Evolutionary conservation across 2,888 invertebrate genomes (phyloP).

Genomic region (Pteria penguin): DNA sequence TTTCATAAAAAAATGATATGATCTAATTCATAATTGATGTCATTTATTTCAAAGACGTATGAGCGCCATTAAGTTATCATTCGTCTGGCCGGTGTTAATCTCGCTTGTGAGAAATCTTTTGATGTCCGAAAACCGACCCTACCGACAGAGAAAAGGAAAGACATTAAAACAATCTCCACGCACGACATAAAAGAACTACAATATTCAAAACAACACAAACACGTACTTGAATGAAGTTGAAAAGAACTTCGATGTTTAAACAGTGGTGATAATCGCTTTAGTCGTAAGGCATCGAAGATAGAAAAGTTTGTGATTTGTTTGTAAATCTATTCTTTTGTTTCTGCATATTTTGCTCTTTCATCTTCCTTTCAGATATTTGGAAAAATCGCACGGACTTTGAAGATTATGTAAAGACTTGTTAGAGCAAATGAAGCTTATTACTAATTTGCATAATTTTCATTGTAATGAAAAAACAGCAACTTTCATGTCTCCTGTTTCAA

Average conservation of each 20-base stretch:
- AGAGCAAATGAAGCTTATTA: background rate
- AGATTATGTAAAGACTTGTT: background rate
- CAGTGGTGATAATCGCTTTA: too few species aligned
- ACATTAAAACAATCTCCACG: background rate
- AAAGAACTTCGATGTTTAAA: too few species aligned
- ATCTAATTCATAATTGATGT: background rate
- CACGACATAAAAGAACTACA: background rate
- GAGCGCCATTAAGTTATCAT: background rate
- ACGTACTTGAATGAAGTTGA: too few species aligned
- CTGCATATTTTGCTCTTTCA: background rate
- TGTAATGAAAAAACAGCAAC: background rate
- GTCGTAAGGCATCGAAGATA: too few species aligned
- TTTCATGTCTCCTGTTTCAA: constrained; percentile 1
- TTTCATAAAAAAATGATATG: background rate
- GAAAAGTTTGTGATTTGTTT: too few species aligned
- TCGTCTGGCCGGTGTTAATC: background rate
- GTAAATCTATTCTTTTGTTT: background rate
- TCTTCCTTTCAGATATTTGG: background rate
- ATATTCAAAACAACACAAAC: background rate
- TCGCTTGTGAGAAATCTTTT: background rate
- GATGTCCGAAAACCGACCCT: background rate
- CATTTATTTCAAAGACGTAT: background rate
- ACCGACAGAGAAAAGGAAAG: background rate
- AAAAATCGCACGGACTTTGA: background rate
- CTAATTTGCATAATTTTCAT: constrained; percentile 5